Base-by-base conservation (phyloP, 2,888 invertebrate species). In the Pristionchus mayeri region DNA sequence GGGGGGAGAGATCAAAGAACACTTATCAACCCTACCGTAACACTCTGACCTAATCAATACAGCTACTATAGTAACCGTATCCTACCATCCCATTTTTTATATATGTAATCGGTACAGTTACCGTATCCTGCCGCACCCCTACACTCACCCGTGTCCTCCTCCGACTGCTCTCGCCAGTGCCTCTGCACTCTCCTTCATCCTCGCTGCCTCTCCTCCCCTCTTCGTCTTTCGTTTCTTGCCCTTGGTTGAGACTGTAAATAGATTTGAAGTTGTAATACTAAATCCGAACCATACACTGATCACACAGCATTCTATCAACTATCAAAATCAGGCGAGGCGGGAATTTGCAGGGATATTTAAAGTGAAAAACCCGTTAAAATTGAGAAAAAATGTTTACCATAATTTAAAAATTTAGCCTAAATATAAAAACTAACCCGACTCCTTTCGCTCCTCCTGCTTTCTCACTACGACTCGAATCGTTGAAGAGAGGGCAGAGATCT, bases 141-240 rank as follows among this genome's bases (percentile, higher is more conserved):
- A 13, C 34, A 13, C 78, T 48, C 37, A 79, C 80, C 80, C 80
- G 27, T 80, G 80, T 57, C 80, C 40, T 54, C 80, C 80, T 44
- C 82, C 82, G 1, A 82, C 21, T 2, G 82, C 63, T 21, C 63
- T 60, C 50, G 63, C 60, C 48, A 82, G 34, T 6, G 27, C 63
- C 48, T 82, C 63, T 11, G 40, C 82, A 30, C 63, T 82, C 50
- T 63, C 63, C 63, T 82, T 82, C 57, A 13, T 27, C 7, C 82
- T 13, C 57, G 18, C 50, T 27, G 34, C 44, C 63, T 82, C 82
- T 30, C 30, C 34, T 30, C 30, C 34, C 30, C 63, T 3, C 63
- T 57, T 37, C 57, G 37, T 37, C 57, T 57, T 80, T 9, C 71
- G 37, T 57, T 57, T 57, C 40, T 40, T n/a, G 11, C 27, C 27